Conservation (phyloP, 2,797 vertebrate genomes). For the Etheostoma nigrum region DNA sequence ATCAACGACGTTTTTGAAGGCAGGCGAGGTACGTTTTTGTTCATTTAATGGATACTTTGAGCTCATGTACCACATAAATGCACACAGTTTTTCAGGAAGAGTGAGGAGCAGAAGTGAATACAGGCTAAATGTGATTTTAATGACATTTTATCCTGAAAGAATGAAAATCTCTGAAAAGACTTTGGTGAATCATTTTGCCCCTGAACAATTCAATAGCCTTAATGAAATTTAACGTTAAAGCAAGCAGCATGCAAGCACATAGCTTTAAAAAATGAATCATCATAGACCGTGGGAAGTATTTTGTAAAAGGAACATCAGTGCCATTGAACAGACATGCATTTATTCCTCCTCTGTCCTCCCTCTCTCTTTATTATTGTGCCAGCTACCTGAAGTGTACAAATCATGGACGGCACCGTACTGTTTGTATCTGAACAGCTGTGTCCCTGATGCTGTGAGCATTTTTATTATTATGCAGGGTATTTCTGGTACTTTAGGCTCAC, state of each 20-base stretch:
- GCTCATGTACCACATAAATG: slow-evolving; percentile 2
- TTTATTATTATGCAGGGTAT: too few species aligned
- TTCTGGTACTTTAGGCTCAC: too few species aligned
- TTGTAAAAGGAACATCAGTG: slow-evolving; percentile 34
- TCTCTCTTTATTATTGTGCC: slow-evolving; percentile 24
- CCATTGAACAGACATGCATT: slow-evolving; percentile 36
- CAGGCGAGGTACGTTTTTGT: slow-evolving; percentile 88
- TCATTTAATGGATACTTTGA: neutral
- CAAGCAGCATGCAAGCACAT: slow-evolving; percentile 8
- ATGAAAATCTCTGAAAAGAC: slow-evolving; percentile 22
- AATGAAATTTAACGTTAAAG: slow-evolving; percentile 25
- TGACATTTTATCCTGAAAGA: slow-evolving; percentile 25
- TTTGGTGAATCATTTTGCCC: slow-evolving; percentile 42
- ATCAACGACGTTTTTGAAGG: slow-evolving; percentile 96
- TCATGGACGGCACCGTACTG: slow-evolving; percentile 27
- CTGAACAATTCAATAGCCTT: slow-evolving; percentile 27
- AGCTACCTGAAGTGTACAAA: slow-evolving; percentile 22
- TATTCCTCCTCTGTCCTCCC: slow-evolving; percentile 34
- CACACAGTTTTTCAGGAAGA: slow-evolving; percentile 9
- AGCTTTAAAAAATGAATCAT: slow-evolving; percentile 45
- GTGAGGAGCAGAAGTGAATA: neutral
- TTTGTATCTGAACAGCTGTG: neutral
- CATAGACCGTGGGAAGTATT: slow-evolving; percentile 30
- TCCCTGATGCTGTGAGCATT: too few species aligned
- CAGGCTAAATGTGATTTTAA: neutral